A percentile compares a stretch with the other conserved stretches of the same genome.
phyloP scores from a whole-genome alignment of 2,113 vertebrate species.

The Girardinichthys multiradiatus region DNA sequence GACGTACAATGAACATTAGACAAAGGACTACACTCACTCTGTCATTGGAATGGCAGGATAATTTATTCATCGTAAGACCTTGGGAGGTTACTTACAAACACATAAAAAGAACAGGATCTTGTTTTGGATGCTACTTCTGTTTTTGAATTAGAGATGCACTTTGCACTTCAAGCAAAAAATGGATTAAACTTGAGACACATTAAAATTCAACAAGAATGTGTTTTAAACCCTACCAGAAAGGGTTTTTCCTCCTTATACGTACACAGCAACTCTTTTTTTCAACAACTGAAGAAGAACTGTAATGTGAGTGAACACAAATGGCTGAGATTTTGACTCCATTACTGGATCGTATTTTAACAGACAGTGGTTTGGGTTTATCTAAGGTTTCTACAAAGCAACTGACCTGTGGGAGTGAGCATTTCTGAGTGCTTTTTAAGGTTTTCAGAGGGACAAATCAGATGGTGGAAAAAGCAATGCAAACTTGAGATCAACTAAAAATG shows the following conservation, averaged over 20 bases:
- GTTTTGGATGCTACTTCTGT: constrained; percentile 18
- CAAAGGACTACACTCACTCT: constrained; percentile 70
- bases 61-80: constrained; percentile 57
- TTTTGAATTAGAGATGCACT: constrained; percentile 20
- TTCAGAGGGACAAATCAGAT: constrained; percentile 24
- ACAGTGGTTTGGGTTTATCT: constrained; percentile 57
- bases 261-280: constrained; percentile 17
- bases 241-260: constrained; percentile 21
- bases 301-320: constrained; percentile 55
- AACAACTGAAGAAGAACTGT: constrained; percentile 42
- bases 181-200: constrained; percentile 22
- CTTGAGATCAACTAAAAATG: constrained; percentile 4
- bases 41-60: constrained; percentile 53
- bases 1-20: constrained; percentile 62
- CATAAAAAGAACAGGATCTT: constrained; percentile 24
- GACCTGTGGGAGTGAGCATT: constrained; percentile 19
- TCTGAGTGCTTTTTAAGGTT: constrained; percentile 24
- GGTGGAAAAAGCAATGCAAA: constrained; percentile 32
- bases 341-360: constrained; percentile 59
- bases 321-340: constrained; percentile 65
- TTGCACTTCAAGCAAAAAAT: constrained; percentile 23
- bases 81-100: constrained; percentile 45
- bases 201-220: constrained; percentile 5
- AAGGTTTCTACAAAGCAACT: constrained; percentile 49
- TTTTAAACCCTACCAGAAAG: not conserved